A percentile compares a stretch with the other conserved stretches of the same genome.
Conservation (phyloP, 2,888 invertebrate species). For the Andrena camellia region DNA sequence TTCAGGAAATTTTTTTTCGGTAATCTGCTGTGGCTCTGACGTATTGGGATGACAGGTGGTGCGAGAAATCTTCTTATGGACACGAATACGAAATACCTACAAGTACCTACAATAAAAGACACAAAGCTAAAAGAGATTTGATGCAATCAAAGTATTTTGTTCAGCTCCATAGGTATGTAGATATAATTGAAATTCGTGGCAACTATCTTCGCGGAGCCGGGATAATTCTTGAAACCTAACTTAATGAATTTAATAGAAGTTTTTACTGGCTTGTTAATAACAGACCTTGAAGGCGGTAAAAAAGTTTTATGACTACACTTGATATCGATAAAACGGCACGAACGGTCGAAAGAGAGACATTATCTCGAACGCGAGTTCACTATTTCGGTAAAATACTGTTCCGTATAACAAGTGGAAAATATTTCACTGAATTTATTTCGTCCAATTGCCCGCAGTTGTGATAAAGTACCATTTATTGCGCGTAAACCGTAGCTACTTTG, state of each 20-base stretch:
- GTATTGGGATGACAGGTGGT: no score
- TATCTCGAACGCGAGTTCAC: slow-evolving; percentile 32
- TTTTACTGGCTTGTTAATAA: not conserved
- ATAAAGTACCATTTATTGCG: slow-evolving; percentile 43
- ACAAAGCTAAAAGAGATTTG: no score
- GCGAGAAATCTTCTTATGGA: no score
- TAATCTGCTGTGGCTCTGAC: no score
- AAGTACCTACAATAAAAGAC: no score
- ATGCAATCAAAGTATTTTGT: no score
- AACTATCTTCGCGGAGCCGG: no score
- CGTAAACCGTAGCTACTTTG: slow-evolving; percentile 29
- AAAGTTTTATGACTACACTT: slow-evolving; percentile 4
- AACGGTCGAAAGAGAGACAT: not conserved
- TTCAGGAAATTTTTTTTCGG: no score
- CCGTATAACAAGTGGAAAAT: slow-evolving; percentile 43
- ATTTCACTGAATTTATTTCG: slow-evolving; percentile 42
- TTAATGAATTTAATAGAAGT: not conserved
- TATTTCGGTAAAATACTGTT: slow-evolving; percentile 32
- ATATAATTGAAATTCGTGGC: no score
- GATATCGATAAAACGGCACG: not conserved
- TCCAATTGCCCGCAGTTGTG: slow-evolving; percentile 41
- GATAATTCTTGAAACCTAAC: not conserved
- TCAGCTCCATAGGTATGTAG: no score
- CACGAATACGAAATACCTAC: no score
- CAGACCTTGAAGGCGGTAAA: not conserved